These are phyloP conservation scores for Aptenodytes forsteri DNA, from an alignment of 2,113 vertebrate genomes.

Conservation along the genomic window DNA sequence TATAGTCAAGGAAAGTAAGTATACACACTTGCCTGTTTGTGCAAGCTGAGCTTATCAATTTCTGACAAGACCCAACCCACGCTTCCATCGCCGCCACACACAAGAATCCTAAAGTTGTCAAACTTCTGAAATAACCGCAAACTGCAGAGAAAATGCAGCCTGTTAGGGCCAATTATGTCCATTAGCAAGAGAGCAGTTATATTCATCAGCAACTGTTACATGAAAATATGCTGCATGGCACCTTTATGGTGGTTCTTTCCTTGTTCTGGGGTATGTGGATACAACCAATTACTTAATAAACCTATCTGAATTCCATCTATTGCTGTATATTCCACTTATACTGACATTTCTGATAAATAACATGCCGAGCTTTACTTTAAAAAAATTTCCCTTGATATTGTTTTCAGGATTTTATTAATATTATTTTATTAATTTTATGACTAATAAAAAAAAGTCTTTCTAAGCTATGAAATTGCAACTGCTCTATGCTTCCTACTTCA, in stretches of 20 bases:
- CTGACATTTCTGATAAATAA: constrained; percentile 12
- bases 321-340: neutral
- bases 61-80: constrained; percentile 98
- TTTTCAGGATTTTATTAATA: constrained; percentile 52
- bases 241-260: neutral
- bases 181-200: neutral
- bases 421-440: neutral
- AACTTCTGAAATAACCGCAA: constrained; percentile 98
- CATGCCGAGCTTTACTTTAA: neutral
- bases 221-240: neutral
- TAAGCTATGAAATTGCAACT: neutral
- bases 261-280: neutral
- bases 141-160: constrained; percentile 74
- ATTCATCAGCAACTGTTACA: neutral
- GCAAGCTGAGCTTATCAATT: constrained; percentile 95
- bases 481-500: neutral
- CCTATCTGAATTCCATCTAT: neutral
- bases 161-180: neutral
- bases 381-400: constrained; percentile 7
- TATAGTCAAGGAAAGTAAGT: neutral
- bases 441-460: too few relatives aligned
- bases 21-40: constrained; percentile 89
- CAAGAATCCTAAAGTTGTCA: constrained; percentile 97
- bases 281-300: neutral
- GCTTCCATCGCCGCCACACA: constrained; percentile 96